phyloP scores from a whole-genome alignment of 2,113 vertebrate genomes.

The Myrmecophaga tridactyla region DNA sequence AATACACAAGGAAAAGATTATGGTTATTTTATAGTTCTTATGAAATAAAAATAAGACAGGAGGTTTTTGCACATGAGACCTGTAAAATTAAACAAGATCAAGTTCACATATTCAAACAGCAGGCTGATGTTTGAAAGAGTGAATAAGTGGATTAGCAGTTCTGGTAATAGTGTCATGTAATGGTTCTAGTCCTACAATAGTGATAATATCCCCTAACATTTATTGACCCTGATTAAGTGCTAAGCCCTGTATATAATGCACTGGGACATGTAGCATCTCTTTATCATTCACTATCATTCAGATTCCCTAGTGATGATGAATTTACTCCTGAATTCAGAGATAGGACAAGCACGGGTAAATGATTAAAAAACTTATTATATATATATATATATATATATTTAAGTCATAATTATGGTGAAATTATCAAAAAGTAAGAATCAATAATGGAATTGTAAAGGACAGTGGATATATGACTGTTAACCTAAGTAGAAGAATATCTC shows the following conservation, averaged over 20 bases:
- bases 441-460: neutral
- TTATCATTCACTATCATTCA: no score
- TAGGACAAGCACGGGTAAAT: neutral
- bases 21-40: slow-evolving; percentile 16
- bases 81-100: slow-evolving; percentile 31
- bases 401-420: neutral
- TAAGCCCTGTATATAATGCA: rapidly evolving
- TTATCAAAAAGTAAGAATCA: neutral
- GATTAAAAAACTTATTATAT: neutral
- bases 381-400: no score
- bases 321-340: neutral
- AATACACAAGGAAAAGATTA: slow-evolving; percentile 61
- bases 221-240: rapidly evolving
- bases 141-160: neutral
- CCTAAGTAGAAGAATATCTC: neutral
- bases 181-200: rapidly evolving
- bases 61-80: neutral
- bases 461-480: neutral
- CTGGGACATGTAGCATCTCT: rapidly evolving
- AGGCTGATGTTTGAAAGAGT: neutral
- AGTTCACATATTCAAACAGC: slow-evolving; percentile 2
- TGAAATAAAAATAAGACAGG: slow-evolving; percentile 40
- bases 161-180: rapidly evolving
- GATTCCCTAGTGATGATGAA: rapidly evolving
- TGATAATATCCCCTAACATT: rapidly evolving